phyloP scores from a whole-genome alignment of 2,888 invertebrate species.

The Campaea margaritaria region DNA sequence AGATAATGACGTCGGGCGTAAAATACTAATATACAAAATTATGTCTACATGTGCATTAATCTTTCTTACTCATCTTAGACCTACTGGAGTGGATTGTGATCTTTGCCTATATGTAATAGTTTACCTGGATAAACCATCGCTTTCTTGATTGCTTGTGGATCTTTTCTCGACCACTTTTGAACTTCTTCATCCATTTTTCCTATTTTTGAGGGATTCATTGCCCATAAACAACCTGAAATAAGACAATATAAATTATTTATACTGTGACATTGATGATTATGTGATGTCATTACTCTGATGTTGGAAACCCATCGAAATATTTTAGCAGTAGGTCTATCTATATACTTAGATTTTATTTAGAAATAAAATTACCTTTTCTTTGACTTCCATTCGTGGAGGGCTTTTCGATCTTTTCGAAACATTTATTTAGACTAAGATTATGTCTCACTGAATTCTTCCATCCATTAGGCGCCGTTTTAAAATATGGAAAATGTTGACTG shows the following conservation, averaged over 20 bases:
- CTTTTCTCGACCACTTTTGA: constrained; percentile 98
- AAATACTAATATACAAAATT: too few relatives aligned
- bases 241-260: too few relatives aligned
- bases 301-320: too few relatives aligned
- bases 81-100: too few relatives aligned
- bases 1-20: too few relatives aligned
- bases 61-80: too few relatives aligned
- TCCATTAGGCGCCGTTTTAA: constrained; percentile 98
- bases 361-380: constrained; percentile 86
- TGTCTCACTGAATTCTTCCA: constrained; percentile 99
- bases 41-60: too few relatives aligned
- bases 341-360: not conserved
- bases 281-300: too few relatives aligned
- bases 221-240: constrained; percentile 93
- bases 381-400: constrained; percentile 95
- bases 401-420: constrained; percentile 99
- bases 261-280: too few relatives aligned
- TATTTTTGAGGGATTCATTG: constrained; percentile 97
- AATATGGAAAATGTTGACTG: constrained; percentile 99
- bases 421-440: constrained; percentile 98
- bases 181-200: constrained; percentile 99
- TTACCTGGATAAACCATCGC: constrained; percentile 97
- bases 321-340: too few relatives aligned
- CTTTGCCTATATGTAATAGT: constrained; percentile 1
- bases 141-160: constrained; percentile 95